phyloP scores from a whole-genome alignment of 2,797 vertebrate species.

The Neomorphus geoffroyi region DNA sequence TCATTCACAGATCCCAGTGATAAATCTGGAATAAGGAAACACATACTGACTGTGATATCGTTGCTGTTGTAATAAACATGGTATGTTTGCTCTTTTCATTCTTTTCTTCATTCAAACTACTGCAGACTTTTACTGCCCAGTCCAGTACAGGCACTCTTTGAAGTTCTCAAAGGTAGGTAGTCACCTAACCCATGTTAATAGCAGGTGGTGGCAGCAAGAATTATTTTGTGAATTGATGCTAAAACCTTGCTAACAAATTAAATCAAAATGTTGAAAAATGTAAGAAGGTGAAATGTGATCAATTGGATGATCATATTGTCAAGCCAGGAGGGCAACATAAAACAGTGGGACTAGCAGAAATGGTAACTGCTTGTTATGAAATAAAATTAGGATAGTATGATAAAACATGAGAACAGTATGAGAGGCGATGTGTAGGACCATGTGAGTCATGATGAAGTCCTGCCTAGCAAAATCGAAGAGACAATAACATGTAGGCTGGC shows the following conservation, averaged over 20 bases:
- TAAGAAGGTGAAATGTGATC: neutral
- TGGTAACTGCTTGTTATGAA: neutral
- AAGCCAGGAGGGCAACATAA: neutral
- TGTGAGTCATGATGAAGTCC: neutral
- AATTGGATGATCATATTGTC: neutral
- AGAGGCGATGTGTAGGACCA: neutral
- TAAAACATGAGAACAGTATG: neutral
- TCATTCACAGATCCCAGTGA: neutral
- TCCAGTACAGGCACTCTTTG: neutral
- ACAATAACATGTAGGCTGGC: neutral
- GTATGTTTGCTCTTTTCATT: neutral
- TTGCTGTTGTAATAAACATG: neutral
- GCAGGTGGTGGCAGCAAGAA: neutral
- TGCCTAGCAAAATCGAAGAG: neutral
- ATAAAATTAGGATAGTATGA: neutral
- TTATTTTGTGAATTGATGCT: neutral
- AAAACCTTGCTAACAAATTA: neutral
- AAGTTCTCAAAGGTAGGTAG: neutral
- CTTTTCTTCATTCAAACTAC: neutral
- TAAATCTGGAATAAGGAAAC: constrained; percentile 18
- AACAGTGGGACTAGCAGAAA: neutral
- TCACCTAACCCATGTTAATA: neutral
- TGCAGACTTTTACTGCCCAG: neutral
- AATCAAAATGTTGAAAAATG: neutral
- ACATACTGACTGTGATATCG: neutral